Conservation (phyloP, 2,797 vertebrate genomes). For the Leptatherina wallacei region DNA sequence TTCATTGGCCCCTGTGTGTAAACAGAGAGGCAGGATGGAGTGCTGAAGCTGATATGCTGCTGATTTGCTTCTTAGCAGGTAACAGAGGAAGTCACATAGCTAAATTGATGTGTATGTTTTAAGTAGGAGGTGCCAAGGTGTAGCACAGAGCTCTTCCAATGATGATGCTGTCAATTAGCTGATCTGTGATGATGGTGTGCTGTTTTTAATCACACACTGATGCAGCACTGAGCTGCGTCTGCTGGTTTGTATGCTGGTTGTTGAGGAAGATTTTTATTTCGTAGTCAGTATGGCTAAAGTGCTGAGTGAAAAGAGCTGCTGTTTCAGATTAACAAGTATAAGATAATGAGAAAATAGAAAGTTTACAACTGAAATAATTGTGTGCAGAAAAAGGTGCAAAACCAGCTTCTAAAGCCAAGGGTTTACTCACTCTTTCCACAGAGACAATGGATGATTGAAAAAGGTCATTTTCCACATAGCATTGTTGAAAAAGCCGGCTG, state of each 20-base stretch:
- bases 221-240: neutral
- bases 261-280: neutral
- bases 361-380: neutral
- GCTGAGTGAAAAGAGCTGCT: neutral
- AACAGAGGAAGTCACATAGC: neutral
- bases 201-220: neutral
- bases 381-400: neutral
- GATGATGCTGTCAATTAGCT: neutral
- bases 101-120: neutral
- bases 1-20: neutral
- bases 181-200: too few species aligned
- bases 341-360: neutral
- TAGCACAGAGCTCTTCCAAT: neutral
- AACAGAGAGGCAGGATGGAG: neutral
- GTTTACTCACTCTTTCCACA: neutral
- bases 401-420: neutral
- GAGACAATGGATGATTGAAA: neutral
- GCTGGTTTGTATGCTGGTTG: neutral
- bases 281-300: neutral
- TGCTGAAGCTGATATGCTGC: neutral
- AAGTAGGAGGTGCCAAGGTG: neutral
- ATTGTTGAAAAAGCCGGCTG: conserved; percentile 1
- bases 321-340: neutral
- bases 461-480: neutral
- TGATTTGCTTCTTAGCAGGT: neutral